Evolutionary conservation across 2,888 invertebrate genomes (phyloP), one percentile per base, ranked within the genome.

Genomic region (Alcis repandata): DNA sequence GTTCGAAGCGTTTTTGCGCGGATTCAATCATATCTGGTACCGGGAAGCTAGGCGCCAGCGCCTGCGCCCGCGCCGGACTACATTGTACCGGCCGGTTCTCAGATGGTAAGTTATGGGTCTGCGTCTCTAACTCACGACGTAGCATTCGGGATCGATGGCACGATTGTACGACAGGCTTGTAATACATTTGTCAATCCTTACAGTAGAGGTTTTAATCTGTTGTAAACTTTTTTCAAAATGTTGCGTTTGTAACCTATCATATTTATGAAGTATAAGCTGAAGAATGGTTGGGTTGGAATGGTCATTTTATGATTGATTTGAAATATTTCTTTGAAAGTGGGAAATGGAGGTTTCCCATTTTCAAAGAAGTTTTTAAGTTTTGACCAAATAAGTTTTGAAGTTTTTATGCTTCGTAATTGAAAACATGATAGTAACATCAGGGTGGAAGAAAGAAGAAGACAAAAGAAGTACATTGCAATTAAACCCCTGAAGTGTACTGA

Each of bases 21-120:
- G 59, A 51, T 53, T 58, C 54, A 43, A 60, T 59, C 59, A 59
- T 63, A 65, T 63, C 66, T 53, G 36, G 68, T 68, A 63, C 59
- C 68, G 64, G 68, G 68, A 63, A 63, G 60, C 54, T 46, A 57
- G 71, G 71, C 73, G 71, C 71, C 73, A 49, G 54, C 67, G 62
- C 57, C 53, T 13, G 15, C 52, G 52, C 36, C 36, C 36, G 22
- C 53, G 40, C 40, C 27, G 40, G 38, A 13, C 54, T 43, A 57
- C 46, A 46, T 57, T 36, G 36, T 46, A 36, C 59, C 19, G 33
- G 20, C 40, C 17, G 20, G 40, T 33, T 19, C 32, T 19, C 43
- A 62, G 46, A 40, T 32, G 56, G 20, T 51, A 38, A 56, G 27
- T 45, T 48, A 57, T 51, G 51, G 51, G 51, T 57, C 48, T 57